phyloP scores from a whole-genome alignment of 2,888 invertebrate genomes.

The Syritta pipiens region DNA sequence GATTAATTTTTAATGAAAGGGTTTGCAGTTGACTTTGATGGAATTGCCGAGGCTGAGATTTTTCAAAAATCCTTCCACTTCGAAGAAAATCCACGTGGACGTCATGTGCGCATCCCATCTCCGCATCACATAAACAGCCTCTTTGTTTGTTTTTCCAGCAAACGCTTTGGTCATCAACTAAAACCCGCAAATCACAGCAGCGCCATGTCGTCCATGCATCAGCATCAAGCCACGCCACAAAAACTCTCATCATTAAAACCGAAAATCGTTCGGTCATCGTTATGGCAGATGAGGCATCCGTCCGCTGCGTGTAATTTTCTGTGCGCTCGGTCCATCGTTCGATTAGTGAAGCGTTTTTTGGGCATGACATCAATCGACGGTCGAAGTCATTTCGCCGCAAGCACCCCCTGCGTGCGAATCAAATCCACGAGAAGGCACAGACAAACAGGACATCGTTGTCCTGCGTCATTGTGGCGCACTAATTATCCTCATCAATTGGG shows the following conservation, averaged over 20 bases:
- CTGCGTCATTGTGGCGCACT: neutral
- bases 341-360: slow-evolving; percentile 11
- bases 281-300: too few species aligned
- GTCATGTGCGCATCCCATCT: too few species aligned
- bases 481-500: neutral
- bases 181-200: neutral
- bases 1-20: slow-evolving; percentile 18
- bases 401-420: too few species aligned
- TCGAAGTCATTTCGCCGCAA: neutral
- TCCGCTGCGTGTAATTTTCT: neutral
- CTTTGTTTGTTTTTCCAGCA: too few species aligned
- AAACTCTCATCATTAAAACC: slow-evolving; percentile 17
- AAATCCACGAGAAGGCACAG: neutral
- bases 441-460: neutral
- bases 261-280: slow-evolving; percentile 18
- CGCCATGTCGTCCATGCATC: slow-evolving; percentile 23
- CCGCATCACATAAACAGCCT: too few species aligned
- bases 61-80: too few species aligned
- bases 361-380: too few species aligned
- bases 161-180: too few species aligned
- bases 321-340: neutral
- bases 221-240: slow-evolving; percentile 12
- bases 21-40: neutral
- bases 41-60: slow-evolving; percentile 4
- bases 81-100: too few species aligned